Conservation (phyloP, 2,888 invertebrate species). For the Thecophora atra region DNA sequence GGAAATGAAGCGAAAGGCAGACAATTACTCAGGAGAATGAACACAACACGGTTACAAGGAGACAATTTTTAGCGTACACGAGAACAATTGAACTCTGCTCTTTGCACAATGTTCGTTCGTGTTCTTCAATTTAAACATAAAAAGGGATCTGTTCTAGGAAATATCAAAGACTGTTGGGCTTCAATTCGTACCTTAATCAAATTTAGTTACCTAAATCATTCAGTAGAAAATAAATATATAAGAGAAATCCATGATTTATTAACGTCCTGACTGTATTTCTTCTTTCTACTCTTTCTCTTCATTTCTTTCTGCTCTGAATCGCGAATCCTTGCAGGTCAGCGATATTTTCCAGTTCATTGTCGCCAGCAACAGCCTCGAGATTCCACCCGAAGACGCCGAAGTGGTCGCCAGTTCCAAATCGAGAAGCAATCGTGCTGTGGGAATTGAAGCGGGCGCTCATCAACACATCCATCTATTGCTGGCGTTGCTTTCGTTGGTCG, state of each 20-base stretch:
- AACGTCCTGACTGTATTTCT: not conserved
- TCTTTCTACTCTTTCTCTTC: slow-evolving; percentile 13
- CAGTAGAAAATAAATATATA: no score
- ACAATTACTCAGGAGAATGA: no score
- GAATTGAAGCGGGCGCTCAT: slow-evolving; percentile 46
- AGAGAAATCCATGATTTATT: not conserved
- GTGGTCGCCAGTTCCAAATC: slow-evolving; percentile 67
- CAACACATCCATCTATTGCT: slow-evolving; percentile 37
- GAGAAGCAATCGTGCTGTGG: slow-evolving; percentile 58
- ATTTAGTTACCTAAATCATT: no score
- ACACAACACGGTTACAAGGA: no score
- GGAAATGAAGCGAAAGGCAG: not conserved
- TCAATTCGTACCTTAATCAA: no score
- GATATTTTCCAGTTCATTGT: slow-evolving; percentile 77
- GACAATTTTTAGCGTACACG: no score
- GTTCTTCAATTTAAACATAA: no score
- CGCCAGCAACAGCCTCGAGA: slow-evolving; percentile 61
- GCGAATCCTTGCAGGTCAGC: slow-evolving; percentile 69
- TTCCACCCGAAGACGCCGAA: slow-evolving; percentile 65
- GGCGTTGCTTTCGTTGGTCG: slow-evolving; percentile 37
- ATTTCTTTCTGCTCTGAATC: slow-evolving; percentile 6
- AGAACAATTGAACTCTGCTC: no score
- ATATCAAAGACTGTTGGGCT: no score
- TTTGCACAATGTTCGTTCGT: no score
- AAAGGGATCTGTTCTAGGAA: no score